A percentile compares a stretch with the other conserved stretches of the same genome.
Conservation (phyloP, 1,140 invertebrate genomes). For the Halesus radiatus region DNA sequence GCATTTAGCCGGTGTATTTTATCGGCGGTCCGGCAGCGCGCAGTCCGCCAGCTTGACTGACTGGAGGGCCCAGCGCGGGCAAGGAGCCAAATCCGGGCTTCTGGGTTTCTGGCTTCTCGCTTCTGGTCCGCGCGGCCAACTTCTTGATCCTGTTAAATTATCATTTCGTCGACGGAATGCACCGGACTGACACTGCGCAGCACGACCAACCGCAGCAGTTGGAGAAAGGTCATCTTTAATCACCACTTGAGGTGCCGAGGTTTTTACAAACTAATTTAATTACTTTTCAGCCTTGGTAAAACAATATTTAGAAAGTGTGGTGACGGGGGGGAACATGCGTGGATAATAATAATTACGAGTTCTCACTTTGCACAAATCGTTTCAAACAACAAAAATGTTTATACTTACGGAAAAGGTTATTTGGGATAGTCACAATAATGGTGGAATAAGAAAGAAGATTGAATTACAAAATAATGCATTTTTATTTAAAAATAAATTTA, state of each 20-base stretch:
- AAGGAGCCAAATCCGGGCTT: slow-evolving; percentile 61
- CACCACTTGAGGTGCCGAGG: not conserved
- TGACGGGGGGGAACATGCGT: no score
- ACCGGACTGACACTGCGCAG: slow-evolving; percentile 15
- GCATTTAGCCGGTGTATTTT: slow-evolving; percentile 38
- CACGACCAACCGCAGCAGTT: not conserved
- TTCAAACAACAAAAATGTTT: no score
- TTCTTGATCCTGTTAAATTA: slow-evolving; percentile 22
- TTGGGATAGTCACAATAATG: no score
- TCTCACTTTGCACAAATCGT: no score
- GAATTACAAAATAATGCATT: no score
- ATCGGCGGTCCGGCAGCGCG: slow-evolving; percentile 13
- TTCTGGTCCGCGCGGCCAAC: slow-evolving; percentile 57
- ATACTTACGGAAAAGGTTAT: no score
- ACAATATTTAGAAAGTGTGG: no score
- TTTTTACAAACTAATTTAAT: not conserved
- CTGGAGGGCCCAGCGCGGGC: slow-evolving; percentile 63
- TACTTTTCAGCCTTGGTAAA: not conserved
- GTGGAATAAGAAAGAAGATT: no score
- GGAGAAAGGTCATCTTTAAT: slow-evolving; percentile 31
- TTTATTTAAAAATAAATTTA: no score
- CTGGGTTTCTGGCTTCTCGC: slow-evolving; percentile 17
- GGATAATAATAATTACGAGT: no score
- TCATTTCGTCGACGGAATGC: slow-evolving; percentile 35
- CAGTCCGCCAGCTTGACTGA: slow-evolving; percentile 60